phyloP scores from a whole-genome alignment of 2,113 vertebrate species.

The Chrysochloris asiatica region DNA sequence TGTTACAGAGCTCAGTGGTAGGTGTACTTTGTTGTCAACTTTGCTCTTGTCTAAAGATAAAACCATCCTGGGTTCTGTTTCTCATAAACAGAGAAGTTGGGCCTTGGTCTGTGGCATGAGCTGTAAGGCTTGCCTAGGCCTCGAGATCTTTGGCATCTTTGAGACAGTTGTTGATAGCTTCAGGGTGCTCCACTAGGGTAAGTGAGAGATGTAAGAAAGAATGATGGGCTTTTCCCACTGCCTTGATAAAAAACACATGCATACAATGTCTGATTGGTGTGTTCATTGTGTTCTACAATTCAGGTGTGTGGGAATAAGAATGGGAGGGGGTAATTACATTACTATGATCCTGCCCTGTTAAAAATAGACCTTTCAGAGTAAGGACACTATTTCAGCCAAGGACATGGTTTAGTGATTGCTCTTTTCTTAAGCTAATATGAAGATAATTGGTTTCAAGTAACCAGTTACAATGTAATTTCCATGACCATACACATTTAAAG shows the following conservation, averaged over 20 bases:
- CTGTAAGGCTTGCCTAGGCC: background rate
- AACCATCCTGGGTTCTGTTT: background rate
- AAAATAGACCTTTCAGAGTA: background rate
- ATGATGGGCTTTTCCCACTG: background rate
- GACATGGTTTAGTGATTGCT: background rate
- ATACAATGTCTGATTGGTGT: too few relatives aligned
- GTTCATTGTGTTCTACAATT: background rate
- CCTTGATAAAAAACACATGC: background rate
- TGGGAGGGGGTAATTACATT: background rate
- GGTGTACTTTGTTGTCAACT: background rate
- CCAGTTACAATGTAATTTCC: constrained; percentile 11
- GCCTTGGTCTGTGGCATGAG: constrained; percentile 37
- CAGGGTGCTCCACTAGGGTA: background rate
- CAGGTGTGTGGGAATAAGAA: background rate
- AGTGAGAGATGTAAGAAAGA: background rate
- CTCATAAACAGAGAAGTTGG: constrained; percentile 47
- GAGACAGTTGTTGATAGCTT: background rate
- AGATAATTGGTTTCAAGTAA: background rate
- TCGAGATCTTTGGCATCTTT: background rate
- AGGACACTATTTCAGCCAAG: background rate
- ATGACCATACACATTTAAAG: background rate
- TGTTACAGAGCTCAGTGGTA: background rate
- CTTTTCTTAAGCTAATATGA: background rate
- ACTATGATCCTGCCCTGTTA: background rate
- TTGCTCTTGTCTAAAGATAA: background rate